Evolutionary conservation across 2,797 vertebrate genomes (phyloP).

Genomic region (Sternotherus odoratus): DNA sequence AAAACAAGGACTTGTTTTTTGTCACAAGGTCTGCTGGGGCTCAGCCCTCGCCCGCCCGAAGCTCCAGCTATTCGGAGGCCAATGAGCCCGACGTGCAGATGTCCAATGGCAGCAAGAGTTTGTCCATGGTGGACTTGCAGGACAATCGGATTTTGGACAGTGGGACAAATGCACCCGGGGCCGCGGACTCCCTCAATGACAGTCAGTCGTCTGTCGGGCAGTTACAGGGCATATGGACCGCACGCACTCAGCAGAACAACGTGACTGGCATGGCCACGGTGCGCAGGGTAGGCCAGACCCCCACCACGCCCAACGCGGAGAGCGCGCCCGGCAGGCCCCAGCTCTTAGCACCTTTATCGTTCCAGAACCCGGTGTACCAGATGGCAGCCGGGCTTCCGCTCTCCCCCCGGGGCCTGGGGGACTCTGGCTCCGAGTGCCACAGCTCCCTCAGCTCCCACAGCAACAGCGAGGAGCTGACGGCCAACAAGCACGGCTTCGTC

Average conservation of each 20-base stretch:
- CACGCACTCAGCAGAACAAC: slow-evolving; percentile 86
- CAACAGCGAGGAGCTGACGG: slow-evolving; percentile 93
- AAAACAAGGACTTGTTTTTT: slow-evolving; percentile 99
- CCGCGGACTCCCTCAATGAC: slow-evolving; percentile 83
- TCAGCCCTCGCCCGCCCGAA: slow-evolving; percentile 96
- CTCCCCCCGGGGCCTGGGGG: slow-evolving; percentile 91
- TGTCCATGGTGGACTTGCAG: slow-evolving; percentile 99
- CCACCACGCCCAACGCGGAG: slow-evolving; percentile 84
- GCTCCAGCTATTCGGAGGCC: slow-evolving; percentile 98
- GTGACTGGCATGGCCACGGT: slow-evolving; percentile 85
- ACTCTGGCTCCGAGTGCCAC: slow-evolving; percentile 97
- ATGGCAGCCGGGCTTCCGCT: slow-evolving; percentile 96
- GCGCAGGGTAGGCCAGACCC: slow-evolving; percentile 86
- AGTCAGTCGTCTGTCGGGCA: slow-evolving; percentile 79
- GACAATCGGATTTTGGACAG: slow-evolving; percentile 90
- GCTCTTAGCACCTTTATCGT: slow-evolving; percentile 94
- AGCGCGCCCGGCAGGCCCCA: slow-evolving; percentile 90
- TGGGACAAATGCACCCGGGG: slow-evolving; percentile 76
- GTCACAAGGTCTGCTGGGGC: slow-evolving; percentile 96
- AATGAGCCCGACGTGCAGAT: slow-evolving; percentile 96
- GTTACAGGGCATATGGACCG: slow-evolving; percentile 86
- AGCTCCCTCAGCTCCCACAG: slow-evolving; percentile 98
- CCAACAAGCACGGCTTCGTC: slow-evolving; percentile 84
- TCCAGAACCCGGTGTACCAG: slow-evolving; percentile 99
- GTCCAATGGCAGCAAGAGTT: slow-evolving; percentile 95